Conservation (phyloP, 2,888 invertebrate genomes). For the Pecten maximus region DNA sequence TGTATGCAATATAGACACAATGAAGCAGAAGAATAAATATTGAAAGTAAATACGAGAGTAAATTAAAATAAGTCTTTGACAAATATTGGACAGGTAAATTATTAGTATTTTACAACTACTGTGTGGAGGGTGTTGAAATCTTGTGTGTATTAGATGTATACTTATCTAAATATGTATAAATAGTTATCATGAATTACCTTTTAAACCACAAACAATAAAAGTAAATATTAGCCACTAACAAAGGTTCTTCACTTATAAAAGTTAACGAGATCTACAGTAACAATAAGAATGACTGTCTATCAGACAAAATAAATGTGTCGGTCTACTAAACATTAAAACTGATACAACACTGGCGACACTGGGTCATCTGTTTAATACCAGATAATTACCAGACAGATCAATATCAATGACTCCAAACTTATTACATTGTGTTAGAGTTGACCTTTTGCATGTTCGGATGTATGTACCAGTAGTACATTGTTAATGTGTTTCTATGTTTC, state of each 20-base stretch:
- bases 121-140: not conserved
- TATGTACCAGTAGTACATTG: too few species aligned
- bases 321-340: not conserved
- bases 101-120: not conserved
- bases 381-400: not conserved
- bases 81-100: not conserved
- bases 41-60: not conserved
- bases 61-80: not conserved
- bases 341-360: not conserved
- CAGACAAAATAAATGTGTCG: too few species aligned
- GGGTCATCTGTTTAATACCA: not conserved
- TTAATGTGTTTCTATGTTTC: too few species aligned
- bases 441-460: too few species aligned
- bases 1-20: not conserved
- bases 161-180: not conserved
- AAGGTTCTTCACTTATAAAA: not conserved
- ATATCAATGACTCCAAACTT: not conserved
- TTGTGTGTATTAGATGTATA: not conserved
- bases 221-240: not conserved
- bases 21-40: not conserved
- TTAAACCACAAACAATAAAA: slow-evolving; percentile 2
- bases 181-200: not conserved
- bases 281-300: not conserved
- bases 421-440: too few species aligned
- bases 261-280: not conserved